Conservation (phyloP, 2,888 invertebrate genomes). For the Linnaemya vulpina region DNA sequence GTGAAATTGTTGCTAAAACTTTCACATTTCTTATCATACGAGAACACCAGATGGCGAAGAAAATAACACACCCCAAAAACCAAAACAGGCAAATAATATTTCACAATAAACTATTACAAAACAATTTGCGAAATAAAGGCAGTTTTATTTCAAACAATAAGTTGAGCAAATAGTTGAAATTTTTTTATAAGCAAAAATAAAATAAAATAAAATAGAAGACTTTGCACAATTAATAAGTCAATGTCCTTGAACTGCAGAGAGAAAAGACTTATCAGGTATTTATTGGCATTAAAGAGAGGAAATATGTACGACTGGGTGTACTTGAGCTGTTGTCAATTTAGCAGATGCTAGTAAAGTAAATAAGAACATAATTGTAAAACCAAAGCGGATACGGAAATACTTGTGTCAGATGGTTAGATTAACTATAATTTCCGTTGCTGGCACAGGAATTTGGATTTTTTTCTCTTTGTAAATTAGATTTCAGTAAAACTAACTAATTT, state of each 20-base stretch:
- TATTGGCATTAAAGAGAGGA: constrained; percentile 61
- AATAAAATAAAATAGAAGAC: constrained; percentile 32
- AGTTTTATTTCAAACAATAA: neutral
- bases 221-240: constrained; percentile 58
- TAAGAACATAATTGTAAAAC: neutral
- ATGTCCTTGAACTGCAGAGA: constrained; percentile 59
- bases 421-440: constrained; percentile 2
- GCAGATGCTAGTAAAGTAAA: constrained; percentile 40
- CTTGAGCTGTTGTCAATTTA: constrained; percentile 4
- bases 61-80: neutral
- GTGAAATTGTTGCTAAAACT: constrained; percentile 44
- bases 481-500: neutral
- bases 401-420: neutral
- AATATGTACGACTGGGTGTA: constrained; percentile 19
- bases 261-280: neutral
- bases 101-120: constrained; percentile 45
- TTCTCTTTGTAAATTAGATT: neutral
- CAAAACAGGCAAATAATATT: constrained; percentile 34
- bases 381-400: constrained; percentile 49
- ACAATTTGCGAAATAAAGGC: constrained; percentile 37
- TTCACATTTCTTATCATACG: neutral
- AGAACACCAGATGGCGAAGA: constrained; percentile 12
- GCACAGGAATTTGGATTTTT: constrained; percentile 1
- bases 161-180: constrained; percentile 38
- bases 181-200: constrained; percentile 1